phyloP scores from a whole-genome alignment of 2,888 invertebrate genomes.

The Keiferia lycopersicella region DNA sequence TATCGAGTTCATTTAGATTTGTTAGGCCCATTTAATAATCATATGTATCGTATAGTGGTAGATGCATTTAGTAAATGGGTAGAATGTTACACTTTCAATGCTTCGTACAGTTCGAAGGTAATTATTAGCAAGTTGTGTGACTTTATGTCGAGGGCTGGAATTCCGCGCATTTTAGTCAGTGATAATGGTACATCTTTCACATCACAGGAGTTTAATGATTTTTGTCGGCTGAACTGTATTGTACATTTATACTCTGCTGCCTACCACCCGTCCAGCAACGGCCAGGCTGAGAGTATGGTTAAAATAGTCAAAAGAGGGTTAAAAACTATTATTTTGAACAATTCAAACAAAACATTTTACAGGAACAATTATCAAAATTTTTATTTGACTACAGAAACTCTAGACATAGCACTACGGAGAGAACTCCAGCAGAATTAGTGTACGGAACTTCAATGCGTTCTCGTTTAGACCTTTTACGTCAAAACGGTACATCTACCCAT shows the following conservation, averaged over 20 bases:
- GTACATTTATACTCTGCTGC: slow-evolving; percentile 30
- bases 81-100: slow-evolving; percentile 34
- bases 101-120: slow-evolving; percentile 16
- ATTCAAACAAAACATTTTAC: too few relatives aligned
- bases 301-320: slow-evolving; percentile 34
- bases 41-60: slow-evolving; percentile 33
- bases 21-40: slow-evolving; percentile 34
- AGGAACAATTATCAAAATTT: neutral
- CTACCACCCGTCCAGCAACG: slow-evolving; percentile 31
- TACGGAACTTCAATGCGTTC: too few relatives aligned
- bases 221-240: slow-evolving; percentile 36
- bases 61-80: slow-evolving; percentile 39
- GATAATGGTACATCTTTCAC: slow-evolving; percentile 36
- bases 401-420: neutral
- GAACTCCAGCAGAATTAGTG: neutral
- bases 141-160: slow-evolving; percentile 32
- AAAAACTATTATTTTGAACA: neutral
- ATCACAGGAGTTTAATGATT: slow-evolving; percentile 31
- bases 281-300: slow-evolving; percentile 33
- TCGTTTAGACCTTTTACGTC: too few relatives aligned
- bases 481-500: too few relatives aligned
- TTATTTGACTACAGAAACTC: neutral
- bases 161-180: slow-evolving; percentile 33
- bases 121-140: slow-evolving; percentile 32
- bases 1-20: slow-evolving; percentile 38